These are phyloP conservation scores for Flexamia atlantica DNA, from an alignment of 2,888 invertebrate genomes.

Conservation along the genomic window DNA sequence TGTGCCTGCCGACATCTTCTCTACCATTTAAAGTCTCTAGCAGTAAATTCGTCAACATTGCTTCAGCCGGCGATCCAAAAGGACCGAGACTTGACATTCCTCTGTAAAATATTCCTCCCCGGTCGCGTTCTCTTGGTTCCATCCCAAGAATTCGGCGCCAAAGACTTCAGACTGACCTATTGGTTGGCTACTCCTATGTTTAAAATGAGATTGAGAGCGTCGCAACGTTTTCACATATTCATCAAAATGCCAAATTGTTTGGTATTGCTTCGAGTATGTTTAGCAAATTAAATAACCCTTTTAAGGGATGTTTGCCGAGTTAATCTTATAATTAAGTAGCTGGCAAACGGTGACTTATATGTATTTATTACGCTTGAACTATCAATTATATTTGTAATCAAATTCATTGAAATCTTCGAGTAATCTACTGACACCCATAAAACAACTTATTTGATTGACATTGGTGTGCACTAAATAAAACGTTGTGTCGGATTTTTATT, in stretches of 20 bases:
- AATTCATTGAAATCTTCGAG: no score
- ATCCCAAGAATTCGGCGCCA: constrained; percentile 18
- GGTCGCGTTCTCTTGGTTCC: not conserved
- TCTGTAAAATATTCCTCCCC: not conserved
- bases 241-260: not conserved
- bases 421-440: no score
- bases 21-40: not conserved
- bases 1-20: not conserved
- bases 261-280: no score
- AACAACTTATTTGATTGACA: no score
- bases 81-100: constrained; percentile 19
- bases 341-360: no score
- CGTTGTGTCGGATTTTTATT: no score
- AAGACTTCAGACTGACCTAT: not conserved
- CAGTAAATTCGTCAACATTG: not conserved
- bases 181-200: not conserved
- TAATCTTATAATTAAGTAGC: no score
- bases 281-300: no score
- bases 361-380: no score
- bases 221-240: not conserved
- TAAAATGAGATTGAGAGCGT: not conserved
- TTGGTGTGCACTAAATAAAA: no score
- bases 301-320: no score
- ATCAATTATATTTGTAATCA: no score
- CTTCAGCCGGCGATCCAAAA: not conserved